Evolutionary conservation across 2,888 invertebrate genomes (phyloP).

Genomic region (Acholoe squamosa): DNA sequence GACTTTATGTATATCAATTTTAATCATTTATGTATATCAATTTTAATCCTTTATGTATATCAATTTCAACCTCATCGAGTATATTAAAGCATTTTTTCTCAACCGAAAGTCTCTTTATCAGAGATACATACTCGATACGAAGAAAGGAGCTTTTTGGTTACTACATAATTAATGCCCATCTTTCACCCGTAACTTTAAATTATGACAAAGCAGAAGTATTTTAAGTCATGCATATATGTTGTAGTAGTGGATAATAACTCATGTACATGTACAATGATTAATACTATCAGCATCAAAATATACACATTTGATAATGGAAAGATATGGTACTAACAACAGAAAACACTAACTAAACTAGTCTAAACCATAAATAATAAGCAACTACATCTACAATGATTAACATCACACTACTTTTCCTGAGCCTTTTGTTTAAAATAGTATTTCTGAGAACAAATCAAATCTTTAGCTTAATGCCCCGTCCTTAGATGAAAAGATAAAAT

Average conservation of each 20-base stretch:
- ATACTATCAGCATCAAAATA: not conserved
- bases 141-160: not conserved
- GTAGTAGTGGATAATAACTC: not conserved
- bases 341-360: slow-evolving; percentile 2
- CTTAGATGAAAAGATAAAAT: too few relatives aligned
- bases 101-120: not conserved
- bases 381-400: not conserved
- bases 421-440: not conserved
- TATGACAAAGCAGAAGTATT: slow-evolving; percentile 23
- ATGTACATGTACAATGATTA: not conserved
- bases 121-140: too few relatives aligned
- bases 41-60: too few relatives aligned
- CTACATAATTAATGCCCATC: slow-evolving; percentile 1
- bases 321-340: not conserved
- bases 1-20: too few relatives aligned
- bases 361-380: slow-evolving; percentile 43
- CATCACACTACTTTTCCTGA: slow-evolving; percentile 30
- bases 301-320: not conserved
- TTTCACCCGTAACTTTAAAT: slow-evolving; percentile 22
- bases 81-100: not conserved
- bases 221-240: not conserved
- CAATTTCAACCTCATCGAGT: not conserved
- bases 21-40: too few relatives aligned
- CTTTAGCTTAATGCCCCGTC: not conserved
- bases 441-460: not conserved